Evolutionary conservation across 2,113 vertebrate species (phyloP).

Genomic region (Nothoprocta pentlandii): DNA sequence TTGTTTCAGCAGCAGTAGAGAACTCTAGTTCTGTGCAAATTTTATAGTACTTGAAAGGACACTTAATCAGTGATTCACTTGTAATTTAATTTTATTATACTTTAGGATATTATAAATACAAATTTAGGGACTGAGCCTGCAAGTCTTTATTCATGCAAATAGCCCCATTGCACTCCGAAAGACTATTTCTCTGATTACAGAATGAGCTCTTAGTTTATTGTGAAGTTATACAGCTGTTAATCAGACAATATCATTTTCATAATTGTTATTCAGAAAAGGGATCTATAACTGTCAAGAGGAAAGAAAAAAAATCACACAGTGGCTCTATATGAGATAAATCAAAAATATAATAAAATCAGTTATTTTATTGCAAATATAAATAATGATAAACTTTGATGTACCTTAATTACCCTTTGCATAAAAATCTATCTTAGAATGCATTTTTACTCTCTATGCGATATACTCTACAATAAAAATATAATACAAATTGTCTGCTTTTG

Average conservation of each 20-base stretch:
- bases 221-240: constrained; percentile 58
- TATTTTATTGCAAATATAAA: not conserved
- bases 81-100: constrained; percentile 67
- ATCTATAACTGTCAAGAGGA: not conserved
- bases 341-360: not conserved
- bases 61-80: constrained; percentile 67
- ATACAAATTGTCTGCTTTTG: not conserved
- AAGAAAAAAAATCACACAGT: not conserved
- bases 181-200: constrained; percentile 53
- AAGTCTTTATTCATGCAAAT: constrained; percentile 67
- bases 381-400: not conserved
- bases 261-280: constrained; percentile 21
- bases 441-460: not conserved
- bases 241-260: constrained; percentile 53
- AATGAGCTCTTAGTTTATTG: constrained; percentile 53
- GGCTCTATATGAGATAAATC: not conserved
- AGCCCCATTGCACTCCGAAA: constrained; percentile 30
- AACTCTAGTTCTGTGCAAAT: constrained; percentile 8
- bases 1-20: constrained; percentile 23
- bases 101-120: constrained; percentile 64
- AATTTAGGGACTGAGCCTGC: constrained; percentile 50
- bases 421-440: not conserved
- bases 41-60: constrained; percentile 61
- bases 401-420: not conserved
- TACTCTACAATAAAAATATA: no score